Conservation (phyloP, 2,797 vertebrate genomes). For the Spizella passerina region DNA sequence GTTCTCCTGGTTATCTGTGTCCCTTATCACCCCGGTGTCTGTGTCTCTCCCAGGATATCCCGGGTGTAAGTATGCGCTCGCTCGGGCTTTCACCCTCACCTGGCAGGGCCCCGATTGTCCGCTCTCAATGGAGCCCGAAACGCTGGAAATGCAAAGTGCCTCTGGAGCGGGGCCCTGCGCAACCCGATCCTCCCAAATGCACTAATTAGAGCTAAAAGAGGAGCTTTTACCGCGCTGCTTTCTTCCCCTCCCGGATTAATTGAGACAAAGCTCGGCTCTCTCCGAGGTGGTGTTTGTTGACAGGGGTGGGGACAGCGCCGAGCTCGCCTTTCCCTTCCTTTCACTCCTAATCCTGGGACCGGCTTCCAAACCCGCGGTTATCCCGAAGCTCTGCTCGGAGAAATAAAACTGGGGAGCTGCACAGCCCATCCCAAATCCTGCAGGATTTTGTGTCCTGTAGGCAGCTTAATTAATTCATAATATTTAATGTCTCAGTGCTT, state of each 20-base stretch:
- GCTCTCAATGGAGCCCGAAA: constrained; percentile 13
- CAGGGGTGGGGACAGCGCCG: background rate
- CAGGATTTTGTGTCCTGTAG: background rate
- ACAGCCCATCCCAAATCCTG: background rate
- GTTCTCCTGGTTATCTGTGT: constrained; percentile 62
- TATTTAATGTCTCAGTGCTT: background rate
- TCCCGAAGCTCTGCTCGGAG: background rate
- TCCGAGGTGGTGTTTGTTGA: constrained; percentile 18
- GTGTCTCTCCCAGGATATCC: constrained; percentile 76
- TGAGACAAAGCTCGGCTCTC: constrained; percentile 40
- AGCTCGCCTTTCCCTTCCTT: background rate
- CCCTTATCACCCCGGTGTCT: constrained; percentile 12
- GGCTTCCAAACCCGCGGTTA: background rate
- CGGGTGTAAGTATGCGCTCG: constrained; percentile 80
- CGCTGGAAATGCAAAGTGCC: background rate
- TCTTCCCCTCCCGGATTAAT: background rate
- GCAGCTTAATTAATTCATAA: background rate
- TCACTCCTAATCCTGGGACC: background rate
- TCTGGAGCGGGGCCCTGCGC: constrained; percentile 2
- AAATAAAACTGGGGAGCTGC: background rate
- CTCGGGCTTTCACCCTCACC: constrained; percentile 55
- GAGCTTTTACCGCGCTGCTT: constrained; percentile 3
- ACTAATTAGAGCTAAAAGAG: constrained; percentile 51
- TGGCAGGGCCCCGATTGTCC: constrained; percentile 39
- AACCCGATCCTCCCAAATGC: constrained; percentile 21